A percentile compares a stretch with the other conserved stretches of the same genome.
Evolutionary conservation across 1,140 invertebrate species (phyloP).

Genomic region (Orussus abietinus): DNA sequence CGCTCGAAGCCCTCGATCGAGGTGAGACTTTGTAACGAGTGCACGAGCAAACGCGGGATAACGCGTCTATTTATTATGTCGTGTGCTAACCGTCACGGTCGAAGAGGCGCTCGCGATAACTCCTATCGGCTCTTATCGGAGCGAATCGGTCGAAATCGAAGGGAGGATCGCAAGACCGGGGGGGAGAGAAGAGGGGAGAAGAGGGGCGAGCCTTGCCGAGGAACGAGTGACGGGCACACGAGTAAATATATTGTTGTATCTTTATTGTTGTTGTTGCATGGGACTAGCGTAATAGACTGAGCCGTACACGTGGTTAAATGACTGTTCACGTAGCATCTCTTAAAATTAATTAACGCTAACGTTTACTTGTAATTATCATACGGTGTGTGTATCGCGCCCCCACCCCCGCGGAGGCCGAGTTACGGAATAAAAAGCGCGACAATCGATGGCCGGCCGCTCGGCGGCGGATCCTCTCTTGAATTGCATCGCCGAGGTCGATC

Average conservation of each 20-base stretch:
- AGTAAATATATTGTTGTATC: constrained; percentile 49
- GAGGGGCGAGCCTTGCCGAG: constrained; percentile 17
- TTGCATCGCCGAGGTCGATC: no score
- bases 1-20: constrained; percentile 26
- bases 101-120: no score
- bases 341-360: constrained; percentile 46
- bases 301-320: constrained; percentile 45
- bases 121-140: no score
- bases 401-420: background rate
- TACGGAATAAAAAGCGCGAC: no score
- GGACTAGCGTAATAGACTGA: constrained; percentile 50
- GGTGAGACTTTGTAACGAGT: constrained; percentile 10
- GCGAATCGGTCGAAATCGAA: no score
- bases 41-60: no score
- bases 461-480: no score
- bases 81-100: no score
- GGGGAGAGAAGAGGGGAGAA: constrained; percentile 14
- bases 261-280: constrained; percentile 51
- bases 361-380: constrained; percentile 46
- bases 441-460: no score
- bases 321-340: constrained; percentile 47
- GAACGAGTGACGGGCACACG: constrained; percentile 29
- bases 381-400: constrained; percentile 25
- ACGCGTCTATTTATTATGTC: no score
- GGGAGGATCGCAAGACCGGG: no score